These are phyloP conservation scores for Sitta europaea DNA, from an alignment of 2,113 vertebrate species.

Conservation along the genomic window DNA sequence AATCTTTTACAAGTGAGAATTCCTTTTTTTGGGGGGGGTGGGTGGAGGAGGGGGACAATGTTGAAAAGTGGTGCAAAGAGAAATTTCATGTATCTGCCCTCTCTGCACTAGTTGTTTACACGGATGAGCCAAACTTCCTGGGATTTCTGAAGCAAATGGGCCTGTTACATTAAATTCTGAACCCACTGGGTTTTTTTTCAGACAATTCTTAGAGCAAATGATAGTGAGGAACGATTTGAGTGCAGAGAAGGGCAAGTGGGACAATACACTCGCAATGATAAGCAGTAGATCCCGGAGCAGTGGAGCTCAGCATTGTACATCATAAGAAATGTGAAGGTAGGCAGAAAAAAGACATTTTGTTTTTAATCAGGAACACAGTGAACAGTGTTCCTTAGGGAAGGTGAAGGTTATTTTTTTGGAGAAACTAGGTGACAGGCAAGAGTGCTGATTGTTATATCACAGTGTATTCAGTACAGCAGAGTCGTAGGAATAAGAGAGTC, in stretches of 20 bases:
- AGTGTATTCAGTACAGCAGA: background rate
- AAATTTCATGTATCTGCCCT: background rate
- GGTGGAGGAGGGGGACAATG: fast-evolving
- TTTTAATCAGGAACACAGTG: background rate
- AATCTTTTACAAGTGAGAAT: background rate
- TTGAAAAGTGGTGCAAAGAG: background rate
- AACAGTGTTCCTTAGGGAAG: background rate
- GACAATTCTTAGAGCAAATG: background rate
- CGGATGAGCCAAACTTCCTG: background rate
- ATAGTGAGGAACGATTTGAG: background rate
- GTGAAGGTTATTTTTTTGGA: background rate
- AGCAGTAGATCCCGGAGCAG: background rate
- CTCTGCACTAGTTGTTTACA: background rate
- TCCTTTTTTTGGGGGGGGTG: background rate
- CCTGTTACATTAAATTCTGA: background rate
- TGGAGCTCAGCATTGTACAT: background rate
- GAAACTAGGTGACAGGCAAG: background rate
- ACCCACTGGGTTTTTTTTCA: background rate
- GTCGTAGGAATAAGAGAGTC: background rate
- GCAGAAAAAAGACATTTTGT: background rate
- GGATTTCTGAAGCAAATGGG: background rate
- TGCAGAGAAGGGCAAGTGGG: background rate
- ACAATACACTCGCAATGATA: fast-evolving
- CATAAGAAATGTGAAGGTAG: background rate
- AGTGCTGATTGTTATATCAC: background rate